Evolutionary conservation across 2,797 vertebrate genomes (phyloP).

Genomic region (Iguana delicatissima): DNA sequence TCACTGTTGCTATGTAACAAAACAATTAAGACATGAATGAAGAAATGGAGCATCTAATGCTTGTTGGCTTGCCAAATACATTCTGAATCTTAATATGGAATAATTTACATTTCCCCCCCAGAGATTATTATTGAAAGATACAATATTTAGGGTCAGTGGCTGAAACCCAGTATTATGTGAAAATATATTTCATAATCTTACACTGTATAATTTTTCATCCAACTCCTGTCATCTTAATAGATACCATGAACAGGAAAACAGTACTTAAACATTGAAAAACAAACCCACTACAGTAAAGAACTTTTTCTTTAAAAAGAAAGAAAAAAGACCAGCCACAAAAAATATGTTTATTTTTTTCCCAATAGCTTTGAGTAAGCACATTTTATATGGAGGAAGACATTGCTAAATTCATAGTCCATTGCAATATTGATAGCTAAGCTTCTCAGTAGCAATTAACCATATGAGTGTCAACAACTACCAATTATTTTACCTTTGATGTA

Average conservation of each 20-base stretch:
- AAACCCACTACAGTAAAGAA: background rate
- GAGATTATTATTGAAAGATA: background rate
- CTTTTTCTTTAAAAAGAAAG: background rate
- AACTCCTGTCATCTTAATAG: background rate
- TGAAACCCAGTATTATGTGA: slow-evolving; percentile 30
- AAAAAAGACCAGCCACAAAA: background rate
- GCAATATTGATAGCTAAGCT: background rate
- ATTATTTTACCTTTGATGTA: slow-evolving; percentile 16
- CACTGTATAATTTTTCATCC: slow-evolving; percentile 24
- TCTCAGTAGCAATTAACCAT: background rate
- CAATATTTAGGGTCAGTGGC: background rate
- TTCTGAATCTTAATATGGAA: slow-evolving; percentile 1
- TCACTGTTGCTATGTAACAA: slow-evolving; percentile 32
- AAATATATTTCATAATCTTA: slow-evolving; percentile 25
- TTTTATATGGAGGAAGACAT: background rate
- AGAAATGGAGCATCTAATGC: background rate
- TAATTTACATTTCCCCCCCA: slow-evolving; percentile 24
- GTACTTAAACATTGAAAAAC: slow-evolving; percentile 31
- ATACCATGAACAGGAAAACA: slow-evolving; percentile 23
- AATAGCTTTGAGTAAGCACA: background rate
- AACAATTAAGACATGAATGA: slow-evolving; percentile 20
- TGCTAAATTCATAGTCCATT: slow-evolving; percentile 29
- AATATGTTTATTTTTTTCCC: background rate
- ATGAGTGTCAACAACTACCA: slow-evolving; percentile 4
- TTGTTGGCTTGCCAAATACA: background rate